Base-by-base conservation (phyloP, 1,140 invertebrate genomes). In the Lucilia cuprina region DNA sequence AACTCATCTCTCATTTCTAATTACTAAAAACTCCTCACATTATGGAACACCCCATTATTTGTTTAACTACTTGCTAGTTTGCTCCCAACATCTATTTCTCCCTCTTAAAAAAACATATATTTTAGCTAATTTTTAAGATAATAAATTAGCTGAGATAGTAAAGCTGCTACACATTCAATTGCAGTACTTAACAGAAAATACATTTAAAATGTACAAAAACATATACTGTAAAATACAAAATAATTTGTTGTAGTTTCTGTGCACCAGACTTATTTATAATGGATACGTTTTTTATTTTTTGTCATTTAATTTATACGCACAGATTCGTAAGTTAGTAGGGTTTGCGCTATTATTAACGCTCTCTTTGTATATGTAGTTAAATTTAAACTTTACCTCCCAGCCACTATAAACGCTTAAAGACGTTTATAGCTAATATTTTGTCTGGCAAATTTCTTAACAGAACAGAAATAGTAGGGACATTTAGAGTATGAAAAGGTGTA, bases 51-150 rank as follows among this genome's bases (percentile, higher is more conserved):
- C 41, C 41, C 41, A 41, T 41, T 41, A 8, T 41, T 41, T 8
- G 41, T 41, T 5, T 41, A 41, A 41, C 41, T 8, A 41, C 41
- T 41, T 8, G 41, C 7, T 41, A 41, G 7, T 5, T 41, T 5
- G 7, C 41, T 41, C 0, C 41, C 10, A 2, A 2, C 41, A 41
- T 41, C 10, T 41, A 41, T 41, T 5, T 41, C 41, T 8, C 10
- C 5, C 41, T 41, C 41, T 41, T 41, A 41, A 41, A 5, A 25
- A 21, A 70, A 70, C n/a, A 70, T 70, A 21, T 19, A 70, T 70
- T 70, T 70, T 19, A 21, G 65, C 65, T 70, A 70, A 70, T 70
- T 70, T 70, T 70, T 10, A 70, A 70, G 65, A 70, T 25, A 70
- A 70, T 70, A 70, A 70, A 70, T 70, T 21, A 70, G 21, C 65